These are phyloP conservation scores for Agonopterix subpropinquella DNA, from an alignment of 2,888 invertebrate species.

Conservation along the genomic window DNA sequence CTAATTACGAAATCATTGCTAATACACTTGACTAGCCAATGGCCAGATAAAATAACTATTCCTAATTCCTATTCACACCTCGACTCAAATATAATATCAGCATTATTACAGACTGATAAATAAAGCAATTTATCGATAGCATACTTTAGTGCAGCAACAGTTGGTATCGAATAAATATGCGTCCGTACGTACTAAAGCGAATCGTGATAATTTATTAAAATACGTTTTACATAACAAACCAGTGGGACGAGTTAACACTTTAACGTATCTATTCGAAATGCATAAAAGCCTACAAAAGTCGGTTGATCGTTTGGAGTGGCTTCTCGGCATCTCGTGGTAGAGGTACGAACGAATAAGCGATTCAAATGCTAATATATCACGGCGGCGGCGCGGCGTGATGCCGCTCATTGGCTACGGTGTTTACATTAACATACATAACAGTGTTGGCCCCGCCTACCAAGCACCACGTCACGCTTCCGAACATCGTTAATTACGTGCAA, in stretches of 20 bases:
- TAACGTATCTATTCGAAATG: constrained; percentile 41
- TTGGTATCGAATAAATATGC: constrained; percentile 29
- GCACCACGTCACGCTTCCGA: constrained; percentile 59
- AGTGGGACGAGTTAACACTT: constrained; percentile 37
- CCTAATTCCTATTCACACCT: constrained; percentile 10
- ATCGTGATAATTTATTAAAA: constrained; percentile 47
- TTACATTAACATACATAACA: constrained; percentile 68
- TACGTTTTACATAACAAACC: constrained; percentile 47
- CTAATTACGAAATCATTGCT: no score
- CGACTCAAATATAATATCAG: constrained; percentile 26
- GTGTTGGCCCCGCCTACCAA: constrained; percentile 55
- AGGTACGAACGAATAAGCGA: constrained; percentile 59
- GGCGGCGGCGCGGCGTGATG: constrained; percentile 58
- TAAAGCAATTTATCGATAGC: constrained; percentile 45
- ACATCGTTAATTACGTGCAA: constrained; percentile 65
- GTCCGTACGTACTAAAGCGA: constrained; percentile 29
- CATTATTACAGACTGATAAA: constrained; percentile 41
- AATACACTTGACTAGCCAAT: no score
- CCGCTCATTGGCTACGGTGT: constrained; percentile 63
- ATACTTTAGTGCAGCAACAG: constrained; percentile 34
- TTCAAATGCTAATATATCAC: constrained; percentile 75
- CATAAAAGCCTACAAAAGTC: constrained; percentile 53
- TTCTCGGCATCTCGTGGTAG: constrained; percentile 23
- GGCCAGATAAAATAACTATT: constrained; percentile 13
- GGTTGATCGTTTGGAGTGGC: constrained; percentile 27